Base-by-base conservation (phyloP, 2,888 invertebrate genomes). In the Yponomeuta malinellus region DNA sequence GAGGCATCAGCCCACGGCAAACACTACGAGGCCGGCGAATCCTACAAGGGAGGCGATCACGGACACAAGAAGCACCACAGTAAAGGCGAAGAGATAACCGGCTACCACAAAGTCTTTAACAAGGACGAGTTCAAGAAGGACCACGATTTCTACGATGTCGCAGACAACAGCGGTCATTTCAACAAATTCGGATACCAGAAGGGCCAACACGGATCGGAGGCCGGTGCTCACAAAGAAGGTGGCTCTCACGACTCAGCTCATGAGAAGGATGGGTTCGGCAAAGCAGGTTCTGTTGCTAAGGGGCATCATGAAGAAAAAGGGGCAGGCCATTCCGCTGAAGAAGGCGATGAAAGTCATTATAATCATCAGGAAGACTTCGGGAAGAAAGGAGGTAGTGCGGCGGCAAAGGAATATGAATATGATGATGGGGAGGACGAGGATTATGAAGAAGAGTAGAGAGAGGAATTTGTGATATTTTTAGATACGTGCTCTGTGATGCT, bases 81-180 rank as follows among this genome's bases (percentile, higher is more conserved):
- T 83, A 95, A 95, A 80, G 95, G 95, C 0, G 94, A 95, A 73
- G 95, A 95, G 70, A 93, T 95, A 33, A 94, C 93, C 9, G 96
- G 96, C 29, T 96, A 93, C 88, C 95, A 95, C 83, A 95, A 95
- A 78, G 94, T 95, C 1, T 95, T 94, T 84, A 93, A 94, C 85
- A 96, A 96, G 89, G 95, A 96, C 79, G 96, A 96, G 83, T 96
- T 93, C 90, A 95, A 96, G 83, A 96, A 96, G 79, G 95, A 95
- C 78, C 95, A 95, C 76, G 94, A 94, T 77, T 96, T 96, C 87
- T 96, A 96, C 81, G 96, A 96, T 78, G 95, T 95, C 69, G 93
- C 94, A 43, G 94, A 95, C 79, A 93, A 94, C 70, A 93, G 93
- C 69, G 95, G 95, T 0, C 93, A 94, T 79, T 94, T 93, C 79